Conservation (phyloP, 2,888 invertebrate genomes). For the Scotopteryx bipunctaria region DNA sequence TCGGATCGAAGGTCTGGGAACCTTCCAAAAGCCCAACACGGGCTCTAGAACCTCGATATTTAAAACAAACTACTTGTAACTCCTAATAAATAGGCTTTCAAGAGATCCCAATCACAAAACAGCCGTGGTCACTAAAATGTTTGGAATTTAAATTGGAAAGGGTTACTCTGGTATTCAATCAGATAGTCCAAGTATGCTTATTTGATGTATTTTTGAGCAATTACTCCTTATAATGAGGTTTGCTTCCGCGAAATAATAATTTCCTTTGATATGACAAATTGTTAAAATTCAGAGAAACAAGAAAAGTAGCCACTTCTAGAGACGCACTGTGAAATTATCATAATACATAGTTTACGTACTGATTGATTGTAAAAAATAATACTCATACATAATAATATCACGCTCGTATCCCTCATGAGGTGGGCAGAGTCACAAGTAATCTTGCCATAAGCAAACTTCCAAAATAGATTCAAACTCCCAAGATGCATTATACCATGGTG, state of each 20-base stretch:
- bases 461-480: no score
- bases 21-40: no score
- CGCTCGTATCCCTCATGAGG: no score
- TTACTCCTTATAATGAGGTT: conserved; percentile 38
- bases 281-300: not conserved
- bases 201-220: conserved; percentile 49
- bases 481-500: no score
- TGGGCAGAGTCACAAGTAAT: no score
- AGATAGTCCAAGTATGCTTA: conserved; percentile 53
- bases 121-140: conserved; percentile 50
- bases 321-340: not conserved
- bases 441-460: no score
- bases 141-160: conserved; percentile 63
- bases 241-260: conserved; percentile 28
- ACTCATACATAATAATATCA: no score
- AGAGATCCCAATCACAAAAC: conserved; percentile 27
- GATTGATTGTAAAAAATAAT: no score
- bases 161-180: conserved; percentile 58
- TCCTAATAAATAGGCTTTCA: conserved; percentile 17
- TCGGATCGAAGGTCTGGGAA: no score
- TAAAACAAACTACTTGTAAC: conserved; percentile 1
- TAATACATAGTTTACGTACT: no score
- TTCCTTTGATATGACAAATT: conserved; percentile 22
- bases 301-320: not conserved
- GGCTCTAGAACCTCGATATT: no score